Evolutionary conservation across 2,113 vertebrate species (phyloP), one percentile per base, ranked within the genome.

Genomic region (Nothocercus julius): DNA sequence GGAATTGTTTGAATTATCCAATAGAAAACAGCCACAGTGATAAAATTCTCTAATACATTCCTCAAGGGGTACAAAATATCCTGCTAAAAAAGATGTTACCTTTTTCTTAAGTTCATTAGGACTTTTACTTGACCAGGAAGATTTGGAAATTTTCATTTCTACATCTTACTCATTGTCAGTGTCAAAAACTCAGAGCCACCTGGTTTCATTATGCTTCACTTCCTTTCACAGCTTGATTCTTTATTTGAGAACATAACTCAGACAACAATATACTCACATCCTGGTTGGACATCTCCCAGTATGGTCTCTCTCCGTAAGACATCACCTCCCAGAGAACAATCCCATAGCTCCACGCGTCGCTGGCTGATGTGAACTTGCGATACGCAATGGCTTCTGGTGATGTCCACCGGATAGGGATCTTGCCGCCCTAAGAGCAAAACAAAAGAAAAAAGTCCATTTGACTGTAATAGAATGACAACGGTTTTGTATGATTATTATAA

Each of bases 201-300:
- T 97, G 95, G 87, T 84, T 92, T 90, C 86, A 83, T 93, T 92
- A 96, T 77, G 96, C 93, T 85, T 67, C 78, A 14, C 94, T 97
- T 97, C 96, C 94, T 95, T 90, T 85, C 95, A 90, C 96, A 96
- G 96, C 87, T 93, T 94, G 90, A 89, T 87, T 44, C 69, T 96
- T 91, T 59, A 91, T 93, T 75, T 87, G 68, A 92, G 86, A 94
- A 73, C 68, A 87, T 47, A 95, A 91, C 67, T 94, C 77, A 92
- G 85, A 32, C 44, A 82, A 66, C 36, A 92, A 73, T 64, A 73
- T 95, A 99, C 99, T 99, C 96, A 99, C 99, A 95, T 99, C 99
- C 97, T 99, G 99, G 98, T 99, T 99, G 97, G 99, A 99, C 99
- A 99, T 99, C 95, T 99, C 99, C 99, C 99, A 99, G 97, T 99